These are phyloP conservation scores for Chaetodon auriga DNA, from an alignment of 2,113 vertebrate species.

Conservation along the genomic window DNA sequence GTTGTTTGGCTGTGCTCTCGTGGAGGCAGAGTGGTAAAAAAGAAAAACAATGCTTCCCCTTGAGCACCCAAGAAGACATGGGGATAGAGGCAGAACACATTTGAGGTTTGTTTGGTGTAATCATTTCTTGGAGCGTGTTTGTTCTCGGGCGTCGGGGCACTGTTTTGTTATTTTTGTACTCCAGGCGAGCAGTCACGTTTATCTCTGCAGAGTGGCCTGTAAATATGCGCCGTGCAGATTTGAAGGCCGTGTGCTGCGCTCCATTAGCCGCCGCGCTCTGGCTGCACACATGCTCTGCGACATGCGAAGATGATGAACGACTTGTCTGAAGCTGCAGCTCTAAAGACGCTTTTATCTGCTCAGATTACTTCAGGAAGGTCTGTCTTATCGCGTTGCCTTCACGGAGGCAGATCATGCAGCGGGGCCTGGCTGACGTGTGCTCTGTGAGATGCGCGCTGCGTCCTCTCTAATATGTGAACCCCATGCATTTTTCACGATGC, in stretches of 20 bases:
- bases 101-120: conserved; percentile 62
- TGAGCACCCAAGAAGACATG: conserved; percentile 42
- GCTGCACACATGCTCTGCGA: conserved; percentile 28
- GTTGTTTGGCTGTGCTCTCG: conserved; percentile 40
- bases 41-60: conserved; percentile 36
- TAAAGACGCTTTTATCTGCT: conserved; percentile 47
- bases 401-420: conserved; percentile 11
- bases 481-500: conserved; percentile 68
- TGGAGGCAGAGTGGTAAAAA: conserved; percentile 8
- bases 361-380: conserved; percentile 52
- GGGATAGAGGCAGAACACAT: conserved; percentile 40
- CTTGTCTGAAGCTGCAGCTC: conserved; percentile 13
- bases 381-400: conserved; percentile 38
- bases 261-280: conserved; percentile 31
- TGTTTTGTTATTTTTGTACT: conserved; percentile 34
- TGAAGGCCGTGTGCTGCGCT: conserved; percentile 45
- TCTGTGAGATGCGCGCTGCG: conserved; percentile 26
- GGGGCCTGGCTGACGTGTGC: conserved; percentile 16
- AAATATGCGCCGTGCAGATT: conserved; percentile 45
- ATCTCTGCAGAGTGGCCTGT: conserved; percentile 21
- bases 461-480: conserved; percentile 50
- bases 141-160: conserved; percentile 20
- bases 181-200: conserved; percentile 17
- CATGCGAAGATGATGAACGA: conserved; percentile 50
- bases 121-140: conserved; percentile 69